Evolutionary conservation across 2,888 invertebrate genomes (phyloP).

Genomic region (Monopis laevigella): DNA sequence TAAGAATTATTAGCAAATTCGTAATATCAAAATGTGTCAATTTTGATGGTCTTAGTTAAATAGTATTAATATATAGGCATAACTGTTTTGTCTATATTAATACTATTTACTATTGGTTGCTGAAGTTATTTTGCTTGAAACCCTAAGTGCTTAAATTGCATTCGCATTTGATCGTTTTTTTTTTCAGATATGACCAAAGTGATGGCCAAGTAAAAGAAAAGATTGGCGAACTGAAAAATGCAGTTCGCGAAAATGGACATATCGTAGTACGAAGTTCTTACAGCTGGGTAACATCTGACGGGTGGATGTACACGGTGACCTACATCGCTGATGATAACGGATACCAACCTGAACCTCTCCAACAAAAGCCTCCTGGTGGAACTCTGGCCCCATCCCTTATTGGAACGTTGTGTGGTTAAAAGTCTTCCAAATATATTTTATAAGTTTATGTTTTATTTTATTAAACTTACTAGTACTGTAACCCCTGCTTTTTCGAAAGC

Average conservation of each 20-base stretch:
- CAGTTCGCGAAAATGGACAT: conserved; percentile 32
- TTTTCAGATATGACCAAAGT: conserved; percentile 25
- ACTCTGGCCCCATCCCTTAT: conserved; percentile 22
- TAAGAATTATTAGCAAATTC: too few species aligned
- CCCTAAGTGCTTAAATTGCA: too few species aligned
- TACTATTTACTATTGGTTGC: too few species aligned
- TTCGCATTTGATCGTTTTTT: not conserved
- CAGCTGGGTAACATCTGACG: conserved; percentile 37
- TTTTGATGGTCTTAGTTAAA: too few species aligned
- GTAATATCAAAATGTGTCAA: too few species aligned
- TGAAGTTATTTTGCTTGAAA: too few species aligned
- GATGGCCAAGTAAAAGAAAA: conserved; percentile 30
- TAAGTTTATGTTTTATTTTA: too few species aligned
- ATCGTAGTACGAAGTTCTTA: conserved; percentile 37
- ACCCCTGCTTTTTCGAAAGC: too few species aligned
- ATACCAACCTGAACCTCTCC: conserved; percentile 34
- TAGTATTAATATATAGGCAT: too few species aligned
- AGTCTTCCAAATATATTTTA: too few species aligned
- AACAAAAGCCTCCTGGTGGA: conserved; percentile 25
- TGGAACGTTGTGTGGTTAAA: conserved; percentile 15
- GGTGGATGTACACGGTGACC: conserved; percentile 38
- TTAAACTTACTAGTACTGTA: too few species aligned
- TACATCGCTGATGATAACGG: conserved; percentile 55
- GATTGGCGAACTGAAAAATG: conserved; percentile 34
- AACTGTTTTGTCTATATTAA: too few species aligned